Percentiles rank a stretch among this genome's conserved stretches.
These are phyloP conservation scores for Spodoptera picta DNA, from an alignment of 2,888 invertebrate genomes.

Conservation along the genomic window DNA sequence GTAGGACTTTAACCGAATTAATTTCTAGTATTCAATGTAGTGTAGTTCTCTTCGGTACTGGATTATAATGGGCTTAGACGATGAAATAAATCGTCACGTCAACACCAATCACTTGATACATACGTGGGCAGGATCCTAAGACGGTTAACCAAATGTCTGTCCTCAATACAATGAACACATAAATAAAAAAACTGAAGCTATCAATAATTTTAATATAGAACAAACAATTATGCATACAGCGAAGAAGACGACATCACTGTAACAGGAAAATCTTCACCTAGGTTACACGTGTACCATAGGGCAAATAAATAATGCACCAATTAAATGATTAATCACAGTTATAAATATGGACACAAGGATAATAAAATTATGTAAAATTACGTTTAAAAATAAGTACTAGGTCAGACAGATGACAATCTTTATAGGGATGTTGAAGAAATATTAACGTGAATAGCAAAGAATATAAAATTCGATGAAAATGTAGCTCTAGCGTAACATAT, in stretches of 20 bases:
- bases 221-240: slow-evolving; percentile 11
- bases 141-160: slow-evolving; percentile 63
- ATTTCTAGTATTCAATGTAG: slow-evolving; percentile 55
- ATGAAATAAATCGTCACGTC: slow-evolving; percentile 67
- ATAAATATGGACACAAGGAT: slow-evolving; percentile 16
- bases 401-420: background rate
- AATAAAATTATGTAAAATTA: slow-evolving; percentile 13
- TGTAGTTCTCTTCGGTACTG: slow-evolving; percentile 58
- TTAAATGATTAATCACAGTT: slow-evolving; percentile 28
- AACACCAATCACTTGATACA: slow-evolving; percentile 59
- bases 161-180: slow-evolving; percentile 50
- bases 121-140: slow-evolving; percentile 66
- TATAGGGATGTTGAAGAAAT: background rate
- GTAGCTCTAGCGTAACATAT: slow-evolving; percentile 48
- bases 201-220: slow-evolving; percentile 3
- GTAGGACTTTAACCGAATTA: slow-evolving; percentile 38
- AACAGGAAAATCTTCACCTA: slow-evolving; percentile 21
- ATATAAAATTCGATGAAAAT: slow-evolving; percentile 22
- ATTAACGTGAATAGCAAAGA: slow-evolving; percentile 2
- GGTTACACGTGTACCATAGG: slow-evolving; percentile 21
- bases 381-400: slow-evolving; percentile 8
- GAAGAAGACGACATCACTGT: slow-evolving; percentile 5
- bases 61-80: slow-evolving; percentile 67
- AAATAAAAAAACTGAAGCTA: slow-evolving; percentile 20
- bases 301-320: slow-evolving; percentile 14